These are phyloP conservation scores for Cerceris rybyensis DNA, from an alignment of 2,888 invertebrate genomes.

Conservation along the genomic window DNA sequence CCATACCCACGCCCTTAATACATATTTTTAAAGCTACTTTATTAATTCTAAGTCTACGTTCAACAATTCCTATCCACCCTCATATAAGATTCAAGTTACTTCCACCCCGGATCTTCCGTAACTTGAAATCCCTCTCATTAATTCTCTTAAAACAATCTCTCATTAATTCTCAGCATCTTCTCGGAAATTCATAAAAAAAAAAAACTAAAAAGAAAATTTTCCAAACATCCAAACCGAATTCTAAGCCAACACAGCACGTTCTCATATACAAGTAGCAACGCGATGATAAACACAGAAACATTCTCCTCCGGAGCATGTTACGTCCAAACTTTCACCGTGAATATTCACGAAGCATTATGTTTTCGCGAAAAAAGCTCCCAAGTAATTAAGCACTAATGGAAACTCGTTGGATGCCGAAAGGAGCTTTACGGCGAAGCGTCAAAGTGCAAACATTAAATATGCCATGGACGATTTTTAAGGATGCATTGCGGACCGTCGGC, in stretches of 20 bases:
- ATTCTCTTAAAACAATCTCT: too few species aligned
- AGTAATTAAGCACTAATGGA: slow-evolving; percentile 64
- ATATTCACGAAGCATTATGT: slow-evolving; percentile 61
- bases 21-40: too few species aligned
- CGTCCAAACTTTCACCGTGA: slow-evolving; percentile 53
- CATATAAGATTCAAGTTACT: too few species aligned
- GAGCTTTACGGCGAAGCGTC: slow-evolving; percentile 55
- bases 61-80: too few species aligned
- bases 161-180: not conserved
- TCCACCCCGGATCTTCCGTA: too few species aligned
- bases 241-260: not conserved
- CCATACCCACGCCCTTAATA: too few species aligned
- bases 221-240: too few species aligned
- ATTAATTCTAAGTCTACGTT: too few species aligned
- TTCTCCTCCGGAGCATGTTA: not conserved
- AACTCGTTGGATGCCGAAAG: slow-evolving; percentile 48
- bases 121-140: too few species aligned
- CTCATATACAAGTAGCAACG: not conserved
- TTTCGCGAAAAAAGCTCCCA: slow-evolving; percentile 31
- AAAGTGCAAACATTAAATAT: slow-evolving; percentile 68
- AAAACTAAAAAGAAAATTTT: too few species aligned
- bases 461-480: slow-evolving; percentile 66
- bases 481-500: slow-evolving; percentile 57
- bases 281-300: not conserved
- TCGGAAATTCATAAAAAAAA: not conserved